phyloP scores from a whole-genome alignment of 2,888 invertebrate species.

The Plagodis pulveraria region DNA sequence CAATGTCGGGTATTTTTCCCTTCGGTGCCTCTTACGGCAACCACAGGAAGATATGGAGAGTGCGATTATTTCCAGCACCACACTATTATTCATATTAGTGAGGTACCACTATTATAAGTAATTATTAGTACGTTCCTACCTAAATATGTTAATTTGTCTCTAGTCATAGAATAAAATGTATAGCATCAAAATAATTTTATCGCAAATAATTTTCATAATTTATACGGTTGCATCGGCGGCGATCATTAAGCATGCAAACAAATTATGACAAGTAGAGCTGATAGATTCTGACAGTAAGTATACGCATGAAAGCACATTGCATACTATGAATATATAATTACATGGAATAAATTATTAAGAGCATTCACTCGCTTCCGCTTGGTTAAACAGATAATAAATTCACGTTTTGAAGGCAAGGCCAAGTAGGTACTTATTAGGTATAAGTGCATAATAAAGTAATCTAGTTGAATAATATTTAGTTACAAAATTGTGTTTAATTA shows the following conservation, averaged over 20 bases:
- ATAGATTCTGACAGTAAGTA: conserved; percentile 5
- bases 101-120: no score
- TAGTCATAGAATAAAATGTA: no score
- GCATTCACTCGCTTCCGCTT: conserved; percentile 10
- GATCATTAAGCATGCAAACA: neutral
- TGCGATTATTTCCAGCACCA: no score
- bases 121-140: no score
- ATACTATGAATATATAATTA: neutral
- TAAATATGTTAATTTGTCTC: no score
- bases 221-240: no score
- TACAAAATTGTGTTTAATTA: neutral
- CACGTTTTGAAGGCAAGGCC: conserved; percentile 14
- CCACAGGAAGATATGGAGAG: no score
- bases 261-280: conserved; percentile 2
- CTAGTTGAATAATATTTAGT: neutral
- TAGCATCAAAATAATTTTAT: no score
- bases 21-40: no score
- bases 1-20: no score
- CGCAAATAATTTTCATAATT: no score
- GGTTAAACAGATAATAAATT: conserved; percentile 5
- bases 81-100: no score
- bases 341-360: conserved; percentile 2
- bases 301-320: conserved; percentile 32
- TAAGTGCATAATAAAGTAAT: conserved; percentile 3
- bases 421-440: neutral